Evolutionary conservation across 2,113 vertebrate species (phyloP).

Genomic region (Urocynchramus pylzowi): DNA sequence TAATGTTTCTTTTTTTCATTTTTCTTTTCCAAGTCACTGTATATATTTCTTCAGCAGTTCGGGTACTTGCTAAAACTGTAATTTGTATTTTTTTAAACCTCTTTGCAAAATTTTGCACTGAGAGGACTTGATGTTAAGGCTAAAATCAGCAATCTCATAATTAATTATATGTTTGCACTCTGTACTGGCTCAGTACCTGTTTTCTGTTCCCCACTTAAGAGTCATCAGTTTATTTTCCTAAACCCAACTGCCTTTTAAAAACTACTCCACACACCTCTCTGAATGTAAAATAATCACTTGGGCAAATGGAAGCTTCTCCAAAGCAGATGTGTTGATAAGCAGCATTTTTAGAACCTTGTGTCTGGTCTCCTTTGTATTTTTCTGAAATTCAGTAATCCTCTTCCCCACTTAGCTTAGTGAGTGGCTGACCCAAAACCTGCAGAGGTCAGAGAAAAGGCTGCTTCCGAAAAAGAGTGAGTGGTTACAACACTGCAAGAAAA

Average conservation of each 20-base stretch:
- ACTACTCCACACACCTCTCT: background rate
- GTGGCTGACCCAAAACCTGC: conserved; percentile 43
- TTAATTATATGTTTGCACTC: background rate
- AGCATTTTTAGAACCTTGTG: conserved; percentile 12
- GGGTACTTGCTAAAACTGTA: background rate
- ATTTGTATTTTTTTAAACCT: background rate
- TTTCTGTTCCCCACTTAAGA: background rate
- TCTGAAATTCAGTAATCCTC: conserved; percentile 56
- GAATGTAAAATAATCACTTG: background rate
- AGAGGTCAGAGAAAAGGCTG: conserved; percentile 25
- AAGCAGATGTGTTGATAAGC: conserved; percentile 34
- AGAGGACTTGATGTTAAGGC: background rate
- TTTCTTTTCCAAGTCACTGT: background rate
- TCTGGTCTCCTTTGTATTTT: conserved; percentile 43
- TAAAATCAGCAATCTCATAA: background rate
- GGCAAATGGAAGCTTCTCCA: conserved; percentile 17
- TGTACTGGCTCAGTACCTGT: background rate
- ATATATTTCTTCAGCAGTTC: background rate
- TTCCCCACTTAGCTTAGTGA: conserved; percentile 36
- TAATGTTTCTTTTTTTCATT: background rate
- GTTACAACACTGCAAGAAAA: background rate
- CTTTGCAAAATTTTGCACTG: background rate
- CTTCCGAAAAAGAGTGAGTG: background rate
- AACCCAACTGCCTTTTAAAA: background rate
- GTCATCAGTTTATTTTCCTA: background rate